Percentiles rank a stretch among this genome's conserved stretches.
Conservation (phyloP, 2,797 vertebrate species). For the Esox lucius region DNA sequence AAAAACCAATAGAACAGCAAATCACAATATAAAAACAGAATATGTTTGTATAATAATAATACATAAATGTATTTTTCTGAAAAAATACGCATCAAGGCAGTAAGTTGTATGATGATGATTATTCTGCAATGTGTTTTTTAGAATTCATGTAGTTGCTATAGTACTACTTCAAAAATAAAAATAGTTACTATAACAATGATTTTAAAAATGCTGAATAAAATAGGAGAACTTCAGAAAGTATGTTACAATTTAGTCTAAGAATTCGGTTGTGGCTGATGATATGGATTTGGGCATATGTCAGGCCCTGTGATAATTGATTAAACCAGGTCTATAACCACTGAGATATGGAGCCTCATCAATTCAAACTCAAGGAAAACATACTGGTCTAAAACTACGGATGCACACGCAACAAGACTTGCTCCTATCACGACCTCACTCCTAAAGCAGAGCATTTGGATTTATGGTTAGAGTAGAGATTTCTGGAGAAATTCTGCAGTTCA, state of each 20-base stretch:
- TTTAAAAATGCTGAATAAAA: conserved; percentile 22
- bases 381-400: too few relatives aligned
- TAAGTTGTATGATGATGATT: conserved; percentile 33
- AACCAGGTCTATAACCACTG: background rate
- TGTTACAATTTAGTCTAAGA: conserved; percentile 6
- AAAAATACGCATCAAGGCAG: conserved; percentile 63
- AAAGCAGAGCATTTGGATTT: background rate
- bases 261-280: background rate
- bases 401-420: too few relatives aligned
- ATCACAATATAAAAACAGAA: conserved; percentile 44
- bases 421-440: background rate
- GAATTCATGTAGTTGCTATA: conserved; percentile 17
- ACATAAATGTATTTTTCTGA: conserved; percentile 51
- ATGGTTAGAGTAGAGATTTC: background rate
- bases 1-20: conserved; percentile 56
- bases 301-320: background rate
- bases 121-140: conserved; percentile 46
- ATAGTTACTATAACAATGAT: conserved; percentile 51
- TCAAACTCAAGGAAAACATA: background rate
- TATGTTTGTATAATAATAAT: conserved; percentile 59
- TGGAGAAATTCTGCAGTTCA: conserved; percentile 42
- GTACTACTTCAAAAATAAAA: conserved; percentile 38
- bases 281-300: too few relatives aligned
- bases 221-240: conserved; percentile 28
- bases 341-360: background rate